Evolutionary conservation across 2,797 vertebrate species (phyloP).

Genomic region (Ctenopoma multispine): DNA sequence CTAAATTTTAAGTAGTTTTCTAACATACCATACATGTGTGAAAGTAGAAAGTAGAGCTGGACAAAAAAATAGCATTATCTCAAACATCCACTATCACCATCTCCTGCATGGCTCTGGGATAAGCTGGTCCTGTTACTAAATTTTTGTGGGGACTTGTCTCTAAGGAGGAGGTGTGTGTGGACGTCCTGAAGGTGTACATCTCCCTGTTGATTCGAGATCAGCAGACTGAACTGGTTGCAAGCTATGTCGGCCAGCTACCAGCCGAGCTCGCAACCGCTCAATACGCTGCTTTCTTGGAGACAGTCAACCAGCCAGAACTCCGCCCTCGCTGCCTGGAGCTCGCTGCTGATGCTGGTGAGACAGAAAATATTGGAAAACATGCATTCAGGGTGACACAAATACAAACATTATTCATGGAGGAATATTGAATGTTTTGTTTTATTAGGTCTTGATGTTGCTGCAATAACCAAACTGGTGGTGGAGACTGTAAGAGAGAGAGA

Average conservation of each 20-base stretch:
- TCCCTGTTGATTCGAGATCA: slow-evolving; percentile 90
- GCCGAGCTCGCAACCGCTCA: slow-evolving; percentile 87
- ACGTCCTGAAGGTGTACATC: slow-evolving; percentile 93
- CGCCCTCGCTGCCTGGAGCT: slow-evolving; percentile 91
- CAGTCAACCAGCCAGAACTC: slow-evolving; percentile 88
- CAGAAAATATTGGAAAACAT: accelerated
- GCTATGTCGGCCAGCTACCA: slow-evolving; percentile 94
- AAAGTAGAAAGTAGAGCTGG: too few relatives aligned
- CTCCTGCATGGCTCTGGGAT: too few relatives aligned
- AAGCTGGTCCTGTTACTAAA: too few relatives aligned
- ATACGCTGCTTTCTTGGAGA: slow-evolving; percentile 92
- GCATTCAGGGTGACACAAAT: too few relatives aligned
- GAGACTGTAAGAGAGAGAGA: slow-evolving; percentile 93
- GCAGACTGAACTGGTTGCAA: slow-evolving; percentile 91
- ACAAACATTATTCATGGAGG: not conserved
- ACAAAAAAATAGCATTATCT: too few relatives aligned
- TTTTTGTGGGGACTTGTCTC: not conserved
- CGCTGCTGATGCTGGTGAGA: slow-evolving; percentile 91
- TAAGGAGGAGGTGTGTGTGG: slow-evolving; percentile 93
- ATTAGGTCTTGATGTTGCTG: slow-evolving; percentile 92
- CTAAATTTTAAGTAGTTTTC: too few relatives aligned
- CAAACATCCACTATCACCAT: too few relatives aligned
- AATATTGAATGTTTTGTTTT: slow-evolving; percentile 1
- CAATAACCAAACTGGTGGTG: slow-evolving; percentile 95
- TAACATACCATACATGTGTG: too few relatives aligned